A percentile compares a stretch with the other conserved stretches of the same genome.
These are phyloP conservation scores for Phania funesta DNA, from an alignment of 2,888 invertebrate species.

Conservation along the genomic window DNA sequence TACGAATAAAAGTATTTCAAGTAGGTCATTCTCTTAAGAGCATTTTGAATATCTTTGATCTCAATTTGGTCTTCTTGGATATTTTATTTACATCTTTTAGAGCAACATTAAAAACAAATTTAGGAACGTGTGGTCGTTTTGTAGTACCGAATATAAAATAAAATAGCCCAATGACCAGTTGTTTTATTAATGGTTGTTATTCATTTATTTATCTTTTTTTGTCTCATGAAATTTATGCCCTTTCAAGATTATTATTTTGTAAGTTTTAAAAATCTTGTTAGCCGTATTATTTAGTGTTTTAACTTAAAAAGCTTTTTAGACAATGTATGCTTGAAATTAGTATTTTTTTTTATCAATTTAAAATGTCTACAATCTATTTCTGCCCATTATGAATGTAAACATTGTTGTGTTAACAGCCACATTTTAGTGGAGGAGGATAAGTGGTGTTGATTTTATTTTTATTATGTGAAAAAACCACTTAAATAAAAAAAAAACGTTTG, in stretches of 20 bases:
- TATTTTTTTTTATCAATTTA: slow-evolving; percentile 57
- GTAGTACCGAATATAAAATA: neutral
- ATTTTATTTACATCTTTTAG: too few species aligned
- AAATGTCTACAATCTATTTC: slow-evolving; percentile 42
- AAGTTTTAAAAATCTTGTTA: slow-evolving; percentile 49
- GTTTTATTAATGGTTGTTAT: slow-evolving; percentile 4
- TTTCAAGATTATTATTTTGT: slow-evolving; percentile 54
- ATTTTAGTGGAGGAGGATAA: too few species aligned
- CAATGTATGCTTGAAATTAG: slow-evolving; percentile 61
- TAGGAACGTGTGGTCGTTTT: slow-evolving; percentile 55
- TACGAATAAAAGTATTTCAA: too few species aligned
- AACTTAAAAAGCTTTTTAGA: slow-evolving; percentile 53
- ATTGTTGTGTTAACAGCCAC: too few species aligned
- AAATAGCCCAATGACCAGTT: too few species aligned
- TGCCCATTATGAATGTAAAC: slow-evolving; percentile 42
- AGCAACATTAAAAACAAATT: neutral
- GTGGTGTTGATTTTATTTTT: neutral
- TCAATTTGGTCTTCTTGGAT: too few species aligned
- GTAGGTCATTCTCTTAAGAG: too few species aligned
- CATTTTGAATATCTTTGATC: too few species aligned
- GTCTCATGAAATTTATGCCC: slow-evolving; percentile 59
- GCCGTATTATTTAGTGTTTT: slow-evolving; percentile 26
- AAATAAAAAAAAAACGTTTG: slow-evolving; percentile 17
- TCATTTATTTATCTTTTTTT: slow-evolving; percentile 2
- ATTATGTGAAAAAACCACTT: slow-evolving; percentile 46